Base-by-base conservation (phyloP, 2,113 vertebrate genomes). In the Myotis yumanensis region DNA sequence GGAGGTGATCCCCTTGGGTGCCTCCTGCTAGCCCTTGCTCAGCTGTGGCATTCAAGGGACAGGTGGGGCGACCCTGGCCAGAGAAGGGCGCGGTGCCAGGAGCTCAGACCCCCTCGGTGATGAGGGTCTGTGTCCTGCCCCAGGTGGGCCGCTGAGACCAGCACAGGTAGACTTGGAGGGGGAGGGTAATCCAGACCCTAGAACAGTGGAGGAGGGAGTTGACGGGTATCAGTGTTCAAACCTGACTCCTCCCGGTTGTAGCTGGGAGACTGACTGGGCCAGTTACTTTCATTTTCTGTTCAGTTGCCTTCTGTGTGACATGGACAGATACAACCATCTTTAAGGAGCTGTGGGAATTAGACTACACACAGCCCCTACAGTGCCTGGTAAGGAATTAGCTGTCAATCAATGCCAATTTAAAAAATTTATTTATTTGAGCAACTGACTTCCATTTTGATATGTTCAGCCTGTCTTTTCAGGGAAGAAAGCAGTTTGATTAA, bases 401-500 rank as follows among this genome's bases (percentile, higher is more conserved):
- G 35, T 51, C 32, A 35, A 81, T 22, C 81, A 62, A 46, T 30
- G 23, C 20, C 32, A 2, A 68, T 86, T 86, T 18, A 0, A 82
- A 52, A 84, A 15, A n/a, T 20, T 46, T 52, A 48, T 79, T 72
- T 92, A 86, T 35, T 59, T 92, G 83, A 64, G n/a, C 6, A 75
- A 3, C 64, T 90, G 48, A 30, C 25, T 90, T 91, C 46, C n/a
- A 73, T 59, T 93, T 79, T 93, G 75, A 35, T 73, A 64, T 84
- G 66, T 40, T 40, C 76, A 91, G 69, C 9, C 54, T 64, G 22
- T 66, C 15, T 17, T 94, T 76, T 43, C 16, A 90, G 40, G 46
- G 46, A 90, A 72, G 40, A 89, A 94, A 93, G 80, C 22, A 40
- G 52, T 84, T 68, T 80, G 64, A 87, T 80, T 43, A 84, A 90